phyloP scores from a whole-genome alignment of 1,140 invertebrate species.

The Acromyrmex heyeri region DNA sequence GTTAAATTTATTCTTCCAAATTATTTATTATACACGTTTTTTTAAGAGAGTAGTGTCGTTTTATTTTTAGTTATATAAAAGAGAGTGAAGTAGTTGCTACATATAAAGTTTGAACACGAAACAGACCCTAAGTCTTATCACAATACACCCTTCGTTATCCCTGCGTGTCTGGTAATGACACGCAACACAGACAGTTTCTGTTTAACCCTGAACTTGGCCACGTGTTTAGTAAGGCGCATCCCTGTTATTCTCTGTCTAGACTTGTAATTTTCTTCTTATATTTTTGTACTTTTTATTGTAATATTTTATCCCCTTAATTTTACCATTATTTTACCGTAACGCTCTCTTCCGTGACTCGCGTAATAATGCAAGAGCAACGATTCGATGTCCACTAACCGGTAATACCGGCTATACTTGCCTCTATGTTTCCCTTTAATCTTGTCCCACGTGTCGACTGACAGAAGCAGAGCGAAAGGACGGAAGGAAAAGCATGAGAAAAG shows the following conservation, averaged over 20 bases:
- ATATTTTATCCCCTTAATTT: not conserved
- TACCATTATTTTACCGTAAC: not conserved
- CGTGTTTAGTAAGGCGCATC: constrained; percentile 28
- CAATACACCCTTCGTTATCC: constrained; percentile 30
- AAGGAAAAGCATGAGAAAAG: constrained; percentile 26
- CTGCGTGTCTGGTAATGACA: constrained; percentile 50
- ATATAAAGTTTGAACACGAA: constrained; percentile 15
- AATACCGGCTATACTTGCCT: not conserved
- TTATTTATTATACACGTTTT: not conserved
- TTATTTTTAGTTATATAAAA: not conserved
- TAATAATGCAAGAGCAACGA: not conserved
- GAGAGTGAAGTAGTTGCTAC: not conserved
- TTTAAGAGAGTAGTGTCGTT: not conserved
- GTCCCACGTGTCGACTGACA: constrained; percentile 44
- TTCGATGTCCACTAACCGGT: constrained; percentile 1
- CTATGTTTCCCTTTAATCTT: constrained; percentile 60
- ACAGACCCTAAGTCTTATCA: constrained; percentile 35
- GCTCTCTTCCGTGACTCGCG: not conserved
- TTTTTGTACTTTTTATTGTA: not conserved
- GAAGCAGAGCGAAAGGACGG: constrained; percentile 11
- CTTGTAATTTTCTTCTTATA: constrained; percentile 32
- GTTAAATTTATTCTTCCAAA: not conserved
- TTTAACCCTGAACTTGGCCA: constrained; percentile 51
- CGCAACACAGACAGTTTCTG: constrained; percentile 45
- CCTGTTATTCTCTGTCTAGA: constrained; percentile 5